Evolutionary conservation across 2,888 invertebrate species (phyloP), one percentile per base, ranked within the genome.

Genomic region (Melanotus villosus): DNA sequence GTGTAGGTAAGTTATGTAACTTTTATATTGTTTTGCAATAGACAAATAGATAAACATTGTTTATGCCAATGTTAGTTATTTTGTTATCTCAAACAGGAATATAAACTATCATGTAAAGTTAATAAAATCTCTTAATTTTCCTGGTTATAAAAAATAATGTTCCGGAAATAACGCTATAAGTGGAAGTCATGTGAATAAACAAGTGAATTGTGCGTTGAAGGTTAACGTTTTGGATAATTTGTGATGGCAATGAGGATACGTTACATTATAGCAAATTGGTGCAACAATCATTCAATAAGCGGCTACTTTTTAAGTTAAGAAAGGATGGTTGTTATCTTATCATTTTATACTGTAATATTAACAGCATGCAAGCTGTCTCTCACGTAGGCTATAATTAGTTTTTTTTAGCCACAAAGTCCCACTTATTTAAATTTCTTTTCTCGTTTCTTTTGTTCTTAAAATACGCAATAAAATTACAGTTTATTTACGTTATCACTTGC

Each of bases 171-270:
- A 32, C 58, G 47, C 18, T 21, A 64, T 43, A 18, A 58, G 32
- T 23, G 32, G 52, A 65, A 62, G 65, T 60, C 58, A 59, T 65
- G 66, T 65, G 58, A 67, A 71, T 65, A 73, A 73, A 63, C 73
- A 74, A 63, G 74, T 60, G 66, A 74, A 73, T 74, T 76, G 65
- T 65, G 71, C 59, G 67, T 74, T 78, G 79, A 79, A 79, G 79
- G 78, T 77, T 75, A 79, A 77, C 70, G 77, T 71, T 77, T 76
- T 73, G 69, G 73, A 75, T 74, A 73, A 75, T 73, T 75, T 75
- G 68, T 59, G 72, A 68, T 73, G 75, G 70, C 79, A 80, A 80
- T 80, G 75, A 80, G 80, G 80, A 80, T 80, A 76, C 74, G 72
- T 76, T 76, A 73, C 77, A 79, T 79, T 79, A 79, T 72, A 59